Percentiles rank a stretch among this genome's conserved stretches.
phyloP scores from a whole-genome alignment of 2,797 vertebrate species.

The Remorina albescens region DNA sequence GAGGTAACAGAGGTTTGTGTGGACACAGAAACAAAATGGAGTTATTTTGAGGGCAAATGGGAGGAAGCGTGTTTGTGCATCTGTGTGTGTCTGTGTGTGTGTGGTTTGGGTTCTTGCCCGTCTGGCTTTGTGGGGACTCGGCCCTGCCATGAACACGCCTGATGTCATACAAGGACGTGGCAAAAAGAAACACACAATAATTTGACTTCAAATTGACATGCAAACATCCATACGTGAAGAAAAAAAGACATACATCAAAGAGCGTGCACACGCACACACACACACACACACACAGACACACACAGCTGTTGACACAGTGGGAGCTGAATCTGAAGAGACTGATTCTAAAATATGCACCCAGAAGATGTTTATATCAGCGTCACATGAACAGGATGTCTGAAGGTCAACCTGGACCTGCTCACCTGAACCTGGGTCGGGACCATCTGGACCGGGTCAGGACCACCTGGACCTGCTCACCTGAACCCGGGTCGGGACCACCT shows the following conservation, averaged over 20 bases:
- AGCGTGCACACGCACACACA: not conserved
- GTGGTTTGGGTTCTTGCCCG: slow-evolving; percentile 17
- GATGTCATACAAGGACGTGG: slow-evolving; percentile 24
- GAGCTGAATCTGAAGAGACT: not conserved
- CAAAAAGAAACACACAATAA: slow-evolving; percentile 7
- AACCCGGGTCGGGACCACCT: too few relatives aligned
- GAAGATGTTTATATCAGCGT: too few relatives aligned
- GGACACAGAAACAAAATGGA: slow-evolving; percentile 15
- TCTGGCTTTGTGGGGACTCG: not conserved
- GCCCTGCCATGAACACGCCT: slow-evolving; percentile 7
- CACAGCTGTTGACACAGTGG: not conserved
- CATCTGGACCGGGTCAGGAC: too few relatives aligned
- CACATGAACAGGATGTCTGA: too few relatives aligned
- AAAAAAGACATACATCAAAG: not conserved
- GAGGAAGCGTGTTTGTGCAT: slow-evolving; percentile 12
- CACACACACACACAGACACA: not conserved
- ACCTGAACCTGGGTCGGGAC: too few relatives aligned
- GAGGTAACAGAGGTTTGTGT: slow-evolving; percentile 32
- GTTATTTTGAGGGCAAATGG: slow-evolving; percentile 14
- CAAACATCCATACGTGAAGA: not conserved
- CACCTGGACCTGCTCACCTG: too few relatives aligned
- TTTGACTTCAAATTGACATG: not conserved
- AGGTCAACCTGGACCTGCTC: too few relatives aligned
- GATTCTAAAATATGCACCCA: too few relatives aligned
- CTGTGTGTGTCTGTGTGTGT: slow-evolving; percentile 14